Evolutionary conservation across 2,888 invertebrate genomes (phyloP).

Genomic region (Andrena camellia): DNA sequence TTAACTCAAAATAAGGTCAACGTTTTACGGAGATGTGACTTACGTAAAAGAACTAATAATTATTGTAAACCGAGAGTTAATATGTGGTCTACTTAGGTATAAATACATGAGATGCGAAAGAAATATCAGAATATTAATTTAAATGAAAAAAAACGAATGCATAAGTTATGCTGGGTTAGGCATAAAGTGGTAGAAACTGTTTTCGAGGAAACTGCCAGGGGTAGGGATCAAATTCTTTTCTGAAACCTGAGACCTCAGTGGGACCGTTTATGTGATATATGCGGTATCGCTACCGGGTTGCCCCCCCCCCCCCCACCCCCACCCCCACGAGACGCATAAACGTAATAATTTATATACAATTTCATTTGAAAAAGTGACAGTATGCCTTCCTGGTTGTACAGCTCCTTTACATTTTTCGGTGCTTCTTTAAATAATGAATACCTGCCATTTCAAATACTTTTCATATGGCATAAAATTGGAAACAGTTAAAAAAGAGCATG

Average conservation of each 20-base stretch:
- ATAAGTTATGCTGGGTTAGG: not conserved
- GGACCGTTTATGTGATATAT: conserved; percentile 14
- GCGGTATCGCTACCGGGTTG: conserved; percentile 3
- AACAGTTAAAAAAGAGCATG: too few species aligned
- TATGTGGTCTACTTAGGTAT: not conserved
- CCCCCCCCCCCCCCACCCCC: too few species aligned
- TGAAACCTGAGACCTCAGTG: conserved; percentile 12
- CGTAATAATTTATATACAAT: conserved; percentile 2
- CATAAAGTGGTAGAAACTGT: not conserved
- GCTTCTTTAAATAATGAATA: not conserved
- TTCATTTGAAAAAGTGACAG: not conserved
- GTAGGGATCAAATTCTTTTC: not conserved
- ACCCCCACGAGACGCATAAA: conserved; percentile 6
- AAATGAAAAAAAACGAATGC: not conserved
- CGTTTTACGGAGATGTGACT: too few species aligned
- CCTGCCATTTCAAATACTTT: too few species aligned
- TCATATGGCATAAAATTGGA: too few species aligned
- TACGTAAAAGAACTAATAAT: too few species aligned
- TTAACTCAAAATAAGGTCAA: too few species aligned
- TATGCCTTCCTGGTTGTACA: not conserved
- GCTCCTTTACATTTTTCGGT: not conserved
- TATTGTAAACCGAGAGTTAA: too few species aligned
- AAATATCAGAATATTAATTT: not conserved
- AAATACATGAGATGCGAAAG: not conserved
- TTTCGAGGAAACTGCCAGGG: not conserved